Evolutionary conservation across 2,113 vertebrate genomes (phyloP).

Genomic region (Cottus gobio): DNA sequence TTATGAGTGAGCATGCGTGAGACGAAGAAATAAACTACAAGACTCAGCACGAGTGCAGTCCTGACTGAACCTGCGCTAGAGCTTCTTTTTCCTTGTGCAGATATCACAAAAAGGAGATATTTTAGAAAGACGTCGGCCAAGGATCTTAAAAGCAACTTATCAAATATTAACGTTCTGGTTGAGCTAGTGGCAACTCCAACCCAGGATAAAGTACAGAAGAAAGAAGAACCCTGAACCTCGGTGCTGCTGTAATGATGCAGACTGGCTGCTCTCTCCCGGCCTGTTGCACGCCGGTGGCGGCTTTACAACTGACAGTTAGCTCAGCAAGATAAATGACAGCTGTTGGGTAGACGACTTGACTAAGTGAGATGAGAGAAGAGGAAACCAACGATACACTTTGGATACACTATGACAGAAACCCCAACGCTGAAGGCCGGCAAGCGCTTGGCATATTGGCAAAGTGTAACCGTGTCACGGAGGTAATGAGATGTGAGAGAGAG

Average conservation of each 20-base stretch:
- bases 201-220: background rate
- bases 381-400: background rate
- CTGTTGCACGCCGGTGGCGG: constrained; percentile 8
- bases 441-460: constrained; percentile 32
- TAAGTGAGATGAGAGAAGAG: background rate
- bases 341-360: constrained; percentile 17
- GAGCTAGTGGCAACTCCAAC: no score
- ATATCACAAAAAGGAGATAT: no score
- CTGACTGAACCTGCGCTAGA: no score
- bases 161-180: no score
- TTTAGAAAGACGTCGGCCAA: no score
- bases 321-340: constrained; percentile 35
- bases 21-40: no score
- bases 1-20: no score
- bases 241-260: background rate
- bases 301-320: constrained; percentile 4
- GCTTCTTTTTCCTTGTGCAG: no score
- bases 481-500: constrained; percentile 19
- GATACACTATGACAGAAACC: constrained; percentile 20
- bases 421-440: background rate
- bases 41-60: no score
- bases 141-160: no score
- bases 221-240: background rate
- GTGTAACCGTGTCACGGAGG: background rate
- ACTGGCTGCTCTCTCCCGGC: background rate